phyloP scores from a whole-genome alignment of 2,797 vertebrate species.

The Diglossa cyanea region DNA sequence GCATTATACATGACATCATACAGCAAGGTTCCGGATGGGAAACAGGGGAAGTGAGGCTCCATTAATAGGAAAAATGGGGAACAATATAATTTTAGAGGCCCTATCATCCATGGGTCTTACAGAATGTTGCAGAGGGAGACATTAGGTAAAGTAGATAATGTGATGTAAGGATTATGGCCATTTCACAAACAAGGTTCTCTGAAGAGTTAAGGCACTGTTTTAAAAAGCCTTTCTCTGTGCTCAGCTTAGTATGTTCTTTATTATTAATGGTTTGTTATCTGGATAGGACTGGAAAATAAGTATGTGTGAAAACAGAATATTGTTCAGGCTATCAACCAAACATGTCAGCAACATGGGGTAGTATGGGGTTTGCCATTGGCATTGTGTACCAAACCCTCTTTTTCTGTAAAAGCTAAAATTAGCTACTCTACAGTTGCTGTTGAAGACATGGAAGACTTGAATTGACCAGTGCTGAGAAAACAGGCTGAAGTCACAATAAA shows the following conservation, averaged over 20 bases:
- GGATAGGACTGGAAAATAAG: neutral
- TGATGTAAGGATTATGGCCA: neutral
- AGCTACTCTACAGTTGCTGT: neutral
- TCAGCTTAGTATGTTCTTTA: neutral
- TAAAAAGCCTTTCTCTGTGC: neutral
- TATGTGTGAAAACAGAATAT: neutral
- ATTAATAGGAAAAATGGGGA: neutral
- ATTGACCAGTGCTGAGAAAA: neutral
- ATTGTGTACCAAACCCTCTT: neutral
- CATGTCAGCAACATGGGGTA: neutral
- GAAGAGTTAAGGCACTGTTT: constrained; percentile 19
- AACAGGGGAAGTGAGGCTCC: neutral
- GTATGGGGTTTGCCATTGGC: neutral
- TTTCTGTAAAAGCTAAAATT: neutral
- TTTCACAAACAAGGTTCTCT: neutral
- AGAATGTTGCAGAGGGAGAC: neutral
- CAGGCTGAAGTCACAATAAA: neutral
- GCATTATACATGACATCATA: neutral
- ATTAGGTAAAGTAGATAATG: neutral
- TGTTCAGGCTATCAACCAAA: neutral
- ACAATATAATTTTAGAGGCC: neutral
- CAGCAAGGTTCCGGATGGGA: neutral
- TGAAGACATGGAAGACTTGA: neutral
- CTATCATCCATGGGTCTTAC: neutral
- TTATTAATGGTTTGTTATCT: neutral